Base-by-base conservation (phyloP, 2,888 invertebrate genomes). In the Dichetophora obliterata region DNA sequence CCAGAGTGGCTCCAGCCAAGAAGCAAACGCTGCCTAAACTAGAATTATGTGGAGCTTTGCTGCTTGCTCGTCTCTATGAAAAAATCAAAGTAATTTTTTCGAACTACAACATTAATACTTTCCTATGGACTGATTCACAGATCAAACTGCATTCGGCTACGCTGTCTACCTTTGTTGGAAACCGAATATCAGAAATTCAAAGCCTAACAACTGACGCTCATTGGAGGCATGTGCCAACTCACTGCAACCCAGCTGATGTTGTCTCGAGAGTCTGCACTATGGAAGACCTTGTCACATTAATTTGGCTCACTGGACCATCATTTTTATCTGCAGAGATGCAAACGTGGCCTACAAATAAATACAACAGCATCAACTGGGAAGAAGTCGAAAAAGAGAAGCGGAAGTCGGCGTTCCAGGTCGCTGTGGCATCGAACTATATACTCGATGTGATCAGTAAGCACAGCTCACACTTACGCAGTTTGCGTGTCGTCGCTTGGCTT, bases 101-200 rank as follows among this genome's bases (percentile, higher is more conserved):
- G 50, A 24, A 70, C n/a, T 19, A 50, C 6, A 24, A 27, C 6
- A 43, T 19, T 37, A 27, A 54, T 11, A 31, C 50, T n/a, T n/a
- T n/a, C n/a, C n/a, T n/a, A n/a, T n/a, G n/a, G n/a, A n/a, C n/a
- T n/a, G n/a, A n/a, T n/a, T n/a, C n/a, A n/a, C n/a, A n/a, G n/a
- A n/a, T n/a, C n/a, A n/a, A n/a, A n/a, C n/a, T n/a, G n/a, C n/a
- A n/a, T 69, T 79, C 81, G 5, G 69, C 78, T 2, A 78, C 79
- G 9, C 43, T 79, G 1, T 79, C 77, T 2, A 78, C 75, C n/a
- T 79, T 81, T 34, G 73, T 78, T 6, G 75, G 75, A 16, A 82
- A 82, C 43, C 70, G 77, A 8, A 68, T 81, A 5, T 73, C 75
- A 9, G 69, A 75, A n/a, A 70, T 75, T 11, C 75, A 75, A 52